Base-by-base conservation (phyloP, 2,888 invertebrate genomes). In the Hemaris fuciformis region DNA sequence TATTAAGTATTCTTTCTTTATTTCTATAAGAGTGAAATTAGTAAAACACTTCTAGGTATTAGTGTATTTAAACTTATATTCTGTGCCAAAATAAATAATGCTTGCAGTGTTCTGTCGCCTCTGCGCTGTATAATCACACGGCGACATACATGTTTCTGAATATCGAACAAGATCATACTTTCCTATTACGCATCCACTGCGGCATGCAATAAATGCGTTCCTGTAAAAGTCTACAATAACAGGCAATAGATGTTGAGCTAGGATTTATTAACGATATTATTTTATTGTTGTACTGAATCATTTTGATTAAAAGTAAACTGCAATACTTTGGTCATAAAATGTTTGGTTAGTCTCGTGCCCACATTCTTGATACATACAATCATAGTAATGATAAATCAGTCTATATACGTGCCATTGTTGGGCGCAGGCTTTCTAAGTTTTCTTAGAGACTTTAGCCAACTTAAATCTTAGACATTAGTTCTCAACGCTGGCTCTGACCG, bases 151-250 rank as follows among this genome's bases (percentile, higher is more conserved):
- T 53, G 53, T 70, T 74, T 72, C 56, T 63, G 68, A 72, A 76
- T 64, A 67, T 59, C 53, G 67, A 66, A 67, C 63, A 31, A 70
- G 68, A 66, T 65, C 64, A 68, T 72, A 71, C 67, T 72, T 75
- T 70, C 66, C 72, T 71, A 77, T 75, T 74, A 69, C 42, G 64
- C 53, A 8, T 53, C 2, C 53, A 53, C 27, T 53, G 53, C 53
- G 8, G 53, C 53, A 3, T 53, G 53, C 31, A 27, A 53, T 46
- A 58, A n/a, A 42, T 69, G 60, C 15, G 6, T 15, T 1, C 27
- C 22, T 53, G 56, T 62, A 53, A 53, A 53, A 31, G 53, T 58
- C 60, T 57, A 61, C 57, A 61, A 63, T 60, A 57, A 62, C 57
- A 53, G 13, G 64, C 61, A 63, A 65, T 63, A 62, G 62, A 61